phyloP scores from a whole-genome alignment of 1,140 invertebrate species.

The Forficula auricularia region DNA sequence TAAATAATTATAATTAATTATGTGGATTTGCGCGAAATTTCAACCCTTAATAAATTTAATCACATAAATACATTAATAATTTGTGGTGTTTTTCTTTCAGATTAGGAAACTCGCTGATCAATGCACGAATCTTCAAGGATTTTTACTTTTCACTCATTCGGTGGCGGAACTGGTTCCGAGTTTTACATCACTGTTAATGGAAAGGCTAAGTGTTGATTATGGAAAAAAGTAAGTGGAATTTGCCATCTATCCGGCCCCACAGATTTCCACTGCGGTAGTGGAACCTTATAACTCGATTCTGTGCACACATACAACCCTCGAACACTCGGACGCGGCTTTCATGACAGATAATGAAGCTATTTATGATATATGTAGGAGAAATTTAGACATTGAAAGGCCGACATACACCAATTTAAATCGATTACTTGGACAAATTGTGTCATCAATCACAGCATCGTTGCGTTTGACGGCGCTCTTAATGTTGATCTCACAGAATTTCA shows the following conservation, averaged over 20 bases:
- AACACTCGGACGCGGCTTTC: constrained; percentile 50
- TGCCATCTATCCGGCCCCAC: constrained; percentile 48
- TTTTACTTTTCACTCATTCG: constrained; percentile 56
- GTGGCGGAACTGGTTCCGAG: constrained; percentile 53
- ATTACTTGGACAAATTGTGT: constrained; percentile 39
- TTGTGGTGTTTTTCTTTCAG: no score
- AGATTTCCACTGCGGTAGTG: constrained; percentile 45
- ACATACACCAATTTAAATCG: constrained; percentile 33
- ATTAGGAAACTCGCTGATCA: constrained; percentile 45
- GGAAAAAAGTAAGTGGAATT: constrained; percentile 32
- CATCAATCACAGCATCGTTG: constrained; percentile 39
- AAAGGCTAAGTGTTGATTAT: constrained; percentile 38
- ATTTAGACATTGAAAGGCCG: constrained; percentile 36
- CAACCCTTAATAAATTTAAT: no score
- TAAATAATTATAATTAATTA: no score
- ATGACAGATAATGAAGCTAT: constrained; percentile 46
- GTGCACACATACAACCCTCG: constrained; percentile 41
- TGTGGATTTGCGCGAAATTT: no score
- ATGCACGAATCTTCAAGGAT: constrained; percentile 58
- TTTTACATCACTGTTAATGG: constrained; percentile 43
- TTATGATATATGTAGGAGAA: constrained; percentile 41
- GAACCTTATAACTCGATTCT: constrained; percentile 50
- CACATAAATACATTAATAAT: no score
- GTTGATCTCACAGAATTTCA: constrained; percentile 48
- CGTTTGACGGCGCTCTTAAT: constrained; percentile 43